Percentiles rank a stretch among this genome's conserved stretches.
These are phyloP conservation scores for Pseudomyrmex concolor DNA, from an alignment of 1,140 invertebrate species.

Conservation along the genomic window DNA sequence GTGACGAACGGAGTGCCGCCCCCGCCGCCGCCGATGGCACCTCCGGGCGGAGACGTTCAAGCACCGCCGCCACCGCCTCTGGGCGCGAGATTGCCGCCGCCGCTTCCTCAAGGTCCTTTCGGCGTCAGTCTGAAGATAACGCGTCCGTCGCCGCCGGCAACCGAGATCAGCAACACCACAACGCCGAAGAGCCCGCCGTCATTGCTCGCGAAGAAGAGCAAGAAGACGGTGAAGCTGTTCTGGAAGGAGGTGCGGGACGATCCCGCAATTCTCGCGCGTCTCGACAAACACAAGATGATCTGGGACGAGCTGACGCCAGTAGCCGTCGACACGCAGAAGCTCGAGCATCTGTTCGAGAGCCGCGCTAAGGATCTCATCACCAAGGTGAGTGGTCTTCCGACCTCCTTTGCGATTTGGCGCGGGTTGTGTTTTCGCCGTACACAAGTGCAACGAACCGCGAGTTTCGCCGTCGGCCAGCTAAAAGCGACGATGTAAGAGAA, in stretches of 20 bases:
- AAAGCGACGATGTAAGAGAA: neutral
- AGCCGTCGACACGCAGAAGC: conserved; percentile 95
- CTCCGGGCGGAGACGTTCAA: conserved; percentile 78
- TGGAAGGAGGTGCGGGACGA: conserved; percentile 98
- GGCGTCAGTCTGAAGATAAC: conserved; percentile 80
- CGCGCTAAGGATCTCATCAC: conserved; percentile 97
- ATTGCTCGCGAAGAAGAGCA: conserved; percentile 91
- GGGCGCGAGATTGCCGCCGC: conserved; percentile 79
- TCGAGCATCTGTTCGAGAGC: conserved; percentile 99
- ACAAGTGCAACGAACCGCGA: conserved; percentile 14
- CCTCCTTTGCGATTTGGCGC: neutral
- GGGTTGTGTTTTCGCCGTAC: conserved; percentile 8
- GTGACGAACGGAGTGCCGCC: conserved; percentile 89
- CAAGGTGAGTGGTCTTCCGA: conserved; percentile 90
- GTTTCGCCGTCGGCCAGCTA: neutral
- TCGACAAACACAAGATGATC: conserved; percentile 90
- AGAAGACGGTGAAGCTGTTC: conserved; percentile 99
- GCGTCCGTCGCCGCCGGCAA: conserved; percentile 56
- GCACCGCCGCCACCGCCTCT: conserved; percentile 81
- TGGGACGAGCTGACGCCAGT: conserved; percentile 97
- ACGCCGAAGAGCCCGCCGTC: conserved; percentile 82
- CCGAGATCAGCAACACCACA: conserved; percentile 64
- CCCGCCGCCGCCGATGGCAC: conserved; percentile 88
- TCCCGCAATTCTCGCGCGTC: conserved; percentile 89
- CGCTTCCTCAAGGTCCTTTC: conserved; percentile 82